Evolutionary conservation across 2,797 vertebrate species (phyloP).

Genomic region (Etheostoma nigrum): DNA sequence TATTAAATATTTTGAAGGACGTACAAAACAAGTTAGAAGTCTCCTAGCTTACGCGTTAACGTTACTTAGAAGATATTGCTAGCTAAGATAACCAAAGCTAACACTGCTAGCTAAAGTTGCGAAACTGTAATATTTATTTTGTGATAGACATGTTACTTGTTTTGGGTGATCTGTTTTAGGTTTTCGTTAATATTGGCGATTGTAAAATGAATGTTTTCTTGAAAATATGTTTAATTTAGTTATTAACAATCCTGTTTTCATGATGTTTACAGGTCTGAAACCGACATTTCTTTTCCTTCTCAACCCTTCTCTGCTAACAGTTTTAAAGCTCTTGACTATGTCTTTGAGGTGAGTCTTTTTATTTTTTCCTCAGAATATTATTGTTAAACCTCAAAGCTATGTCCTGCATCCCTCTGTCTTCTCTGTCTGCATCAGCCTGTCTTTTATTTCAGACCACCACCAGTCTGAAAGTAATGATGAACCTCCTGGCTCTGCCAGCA

Average conservation of each 20-base stretch:
- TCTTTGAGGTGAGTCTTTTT: conserved; percentile 78
- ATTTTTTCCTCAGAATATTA: background rate
- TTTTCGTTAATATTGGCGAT: background rate
- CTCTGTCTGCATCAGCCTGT: background rate
- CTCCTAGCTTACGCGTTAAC: background rate
- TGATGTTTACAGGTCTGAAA: conserved; percentile 55
- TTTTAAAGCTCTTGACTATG: conserved; percentile 82
- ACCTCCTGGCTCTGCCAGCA: conserved; percentile 75
- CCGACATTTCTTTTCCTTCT: background rate
- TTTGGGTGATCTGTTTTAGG: background rate
- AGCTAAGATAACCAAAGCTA: background rate
- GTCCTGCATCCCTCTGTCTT: background rate
- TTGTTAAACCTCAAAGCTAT: background rate
- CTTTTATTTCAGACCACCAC: conserved; percentile 68
- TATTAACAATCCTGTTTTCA: background rate
- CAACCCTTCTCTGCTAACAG: conserved; percentile 69
- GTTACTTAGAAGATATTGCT: background rate
- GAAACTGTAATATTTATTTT: background rate
- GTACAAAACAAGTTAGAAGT: background rate
- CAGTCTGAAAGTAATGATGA: conserved; percentile 67
- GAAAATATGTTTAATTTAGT: background rate
- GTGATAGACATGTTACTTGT: background rate
- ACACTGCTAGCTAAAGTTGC: too few relatives aligned
- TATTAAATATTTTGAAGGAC: background rate
- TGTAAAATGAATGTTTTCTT: background rate